A percentile compares a stretch with the other conserved stretches of the same genome.
phyloP scores from a whole-genome alignment of 2,113 vertebrate species.

The Hypocryptadius cinnamomeus region DNA sequence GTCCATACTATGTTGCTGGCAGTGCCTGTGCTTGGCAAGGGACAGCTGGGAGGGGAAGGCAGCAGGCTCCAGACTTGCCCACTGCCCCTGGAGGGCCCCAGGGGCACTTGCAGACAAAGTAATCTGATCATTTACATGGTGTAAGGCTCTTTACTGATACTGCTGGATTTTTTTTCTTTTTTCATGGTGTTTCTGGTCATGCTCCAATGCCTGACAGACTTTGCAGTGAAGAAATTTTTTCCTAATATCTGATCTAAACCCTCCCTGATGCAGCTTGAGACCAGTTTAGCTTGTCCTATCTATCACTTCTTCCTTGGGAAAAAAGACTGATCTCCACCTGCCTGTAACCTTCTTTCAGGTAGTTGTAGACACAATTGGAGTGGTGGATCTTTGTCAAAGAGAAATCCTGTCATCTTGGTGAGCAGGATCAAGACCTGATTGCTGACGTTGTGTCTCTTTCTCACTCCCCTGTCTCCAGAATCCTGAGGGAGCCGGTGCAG shows the following conservation, averaged over 20 bases:
- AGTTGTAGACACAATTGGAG: too few relatives aligned
- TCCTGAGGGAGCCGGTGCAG: not conserved
- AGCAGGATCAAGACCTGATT: not conserved
- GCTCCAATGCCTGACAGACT: not conserved
- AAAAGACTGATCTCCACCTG: not conserved
- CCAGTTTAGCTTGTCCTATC: not conserved
- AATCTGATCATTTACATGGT: not conserved
- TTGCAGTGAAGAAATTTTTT: not conserved
- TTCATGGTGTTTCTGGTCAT: not conserved
- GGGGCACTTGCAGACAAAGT: not conserved
- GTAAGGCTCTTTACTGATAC: not conserved
- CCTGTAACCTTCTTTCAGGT: not conserved
- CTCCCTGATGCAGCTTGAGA: not conserved
- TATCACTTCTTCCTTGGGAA: not conserved
- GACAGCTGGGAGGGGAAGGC: not conserved
- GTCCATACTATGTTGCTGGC: rapidly evolving
- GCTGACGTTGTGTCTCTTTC: not conserved
- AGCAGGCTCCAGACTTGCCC: not conserved
- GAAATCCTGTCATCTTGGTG: not conserved
- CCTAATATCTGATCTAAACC: not conserved
- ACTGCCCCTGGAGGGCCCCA: not conserved
- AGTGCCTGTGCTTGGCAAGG: not conserved
- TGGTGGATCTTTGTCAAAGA: not conserved
- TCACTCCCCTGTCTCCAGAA: not conserved
- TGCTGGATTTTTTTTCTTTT: not conserved